Base-by-base conservation (phyloP, 2,113 vertebrate species). In the Channa argus region DNA sequence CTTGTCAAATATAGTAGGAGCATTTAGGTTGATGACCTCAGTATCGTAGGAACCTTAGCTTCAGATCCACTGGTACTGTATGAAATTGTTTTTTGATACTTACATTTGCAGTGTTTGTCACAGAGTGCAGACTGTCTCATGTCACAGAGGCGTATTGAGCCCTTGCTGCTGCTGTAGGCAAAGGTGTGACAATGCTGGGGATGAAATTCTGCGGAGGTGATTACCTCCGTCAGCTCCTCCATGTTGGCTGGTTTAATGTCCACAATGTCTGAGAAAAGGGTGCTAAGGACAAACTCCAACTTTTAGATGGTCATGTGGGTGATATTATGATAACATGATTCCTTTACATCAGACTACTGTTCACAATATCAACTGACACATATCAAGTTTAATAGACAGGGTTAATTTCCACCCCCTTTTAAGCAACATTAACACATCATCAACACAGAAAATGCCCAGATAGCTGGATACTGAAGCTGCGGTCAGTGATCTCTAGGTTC, bases 131-230 rank as follows among this genome's bases (percentile, higher is more conserved):
- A 93, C 0, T 96, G 92, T 77, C 97, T 93, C 97, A 98, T 98
- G 93, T 98, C 97, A 46, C 97, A 98, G 82, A 98, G 95, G 50
- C 97, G 95, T 92, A 98, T 97, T 34, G 97, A 98, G 77, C 97
- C 97, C 84, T 98, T 98, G 94, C 97, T 98, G 96, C 97, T 98
- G 94, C 97, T 98, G 94, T 98, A 98, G 82, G 98, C 97, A 0
- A 98, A 98, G 74, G 95, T 97, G 93, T 98, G 96, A 94, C 97
- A 98, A 82, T 98, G 95, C 83, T 97, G 95, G 0, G 97, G 97
- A 80, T 98, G 97, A 79, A 98, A 98, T 91, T 98, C 97, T 0
- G 97, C 97, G 0, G 97, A 97, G 0, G 97, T 98, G 91, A 98
- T 98, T 90, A 98, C 97, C 85, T 98, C 97, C 0, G 96, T 98